Evolutionary conservation across 2,888 invertebrate genomes (phyloP), one percentile per base, ranked within the genome.

Genomic region (Laothoe populi): DNA sequence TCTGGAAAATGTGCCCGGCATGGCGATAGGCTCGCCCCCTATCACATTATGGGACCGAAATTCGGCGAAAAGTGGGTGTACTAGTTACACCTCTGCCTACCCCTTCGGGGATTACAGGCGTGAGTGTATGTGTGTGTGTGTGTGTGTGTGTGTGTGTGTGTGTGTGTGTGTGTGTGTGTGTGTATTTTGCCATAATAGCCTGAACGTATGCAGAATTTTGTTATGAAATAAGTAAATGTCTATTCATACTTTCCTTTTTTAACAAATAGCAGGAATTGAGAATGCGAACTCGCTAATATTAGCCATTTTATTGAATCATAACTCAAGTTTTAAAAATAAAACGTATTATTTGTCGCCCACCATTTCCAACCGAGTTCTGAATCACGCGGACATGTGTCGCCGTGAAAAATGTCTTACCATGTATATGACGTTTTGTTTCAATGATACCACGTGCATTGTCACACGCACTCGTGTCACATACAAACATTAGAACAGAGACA

Each of bases 271-370:
- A 71, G 57, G 64, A 66, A 62, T 31, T 53, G 63, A 65, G 62
- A 61, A 63, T 64, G 63, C 65, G 59, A 69, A 67, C 59, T 67
- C 49, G 72, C 78, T 85, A 87, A 81, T 79, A 79, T 80, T 83
- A 84, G 73, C 74, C 45, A 70, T 75, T 78, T 80, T 81, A 82
- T 86, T 85, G 84, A 84, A 81, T 84, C 84, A 83, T 79, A 80
- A 81, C 71, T 76, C 72, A 74, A 72, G 75, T 73, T 79, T 63
- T 84, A 87, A 86, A 87, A 87, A 87, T 87, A 88, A 84, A 82
- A 64, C 76, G 69, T 76, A 78, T 81, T 83, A 79, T 75, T 81
- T 77, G 74, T 77, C 86, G 87, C 87, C 88, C 87, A 85, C 86
- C 77, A 69, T 67, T 79, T 76, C 68, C 66, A 64, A 69, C 66